Evolutionary conservation across 2,888 invertebrate species (phyloP), one percentile per base, ranked within the genome.

Genomic region (Parnassius glacialis): DNA sequence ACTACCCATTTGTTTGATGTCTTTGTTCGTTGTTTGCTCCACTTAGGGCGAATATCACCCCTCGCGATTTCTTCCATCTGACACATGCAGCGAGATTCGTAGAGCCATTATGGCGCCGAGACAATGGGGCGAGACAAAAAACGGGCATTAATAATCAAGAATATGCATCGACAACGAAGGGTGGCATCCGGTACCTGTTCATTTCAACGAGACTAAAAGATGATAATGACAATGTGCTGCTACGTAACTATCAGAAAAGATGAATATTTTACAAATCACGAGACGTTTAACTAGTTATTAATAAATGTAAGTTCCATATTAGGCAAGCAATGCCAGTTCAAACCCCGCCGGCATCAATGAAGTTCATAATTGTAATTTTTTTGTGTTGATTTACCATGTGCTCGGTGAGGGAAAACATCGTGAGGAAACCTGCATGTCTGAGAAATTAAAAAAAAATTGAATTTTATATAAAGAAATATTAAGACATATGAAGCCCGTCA

Each of bases 1-100:
- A 89, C 87, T 88, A 85, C 88, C 88, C 90, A 91, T 91, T 90
- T 90, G 90, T 91, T 90, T 90, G 91, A 91, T 90, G 91, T 90
- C 91, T 91, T 89, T 91, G 90, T 90, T 88, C 87, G 84, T 84
- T 90, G 90, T 90, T 90, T 89, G 87, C 84, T 88, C 85, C 89
- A 89, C 89, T 90, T 87, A 87, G 86, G 84, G 85, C 83, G 83
- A 84, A 83, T 83, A 87, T 89, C 87, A 82, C 89, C 90, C 89
- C 89, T 84, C 80, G 81, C 81, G 84, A 85, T 87, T 81, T 79
- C 81, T 86, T 81, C 68, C 70, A 76, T 79, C 80, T 82, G 81
- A 86, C 88, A 87, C 87, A 88, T 85, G 84, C 86, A 82, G 79
- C 77, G 83, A 82, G 83, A 84, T 85, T 82, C 81, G 81, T 80